Percentiles rank a stretch among this genome's conserved stretches.
These are phyloP conservation scores for Trilocha varians DNA, from an alignment of 2,888 invertebrate species.

Conservation along the genomic window DNA sequence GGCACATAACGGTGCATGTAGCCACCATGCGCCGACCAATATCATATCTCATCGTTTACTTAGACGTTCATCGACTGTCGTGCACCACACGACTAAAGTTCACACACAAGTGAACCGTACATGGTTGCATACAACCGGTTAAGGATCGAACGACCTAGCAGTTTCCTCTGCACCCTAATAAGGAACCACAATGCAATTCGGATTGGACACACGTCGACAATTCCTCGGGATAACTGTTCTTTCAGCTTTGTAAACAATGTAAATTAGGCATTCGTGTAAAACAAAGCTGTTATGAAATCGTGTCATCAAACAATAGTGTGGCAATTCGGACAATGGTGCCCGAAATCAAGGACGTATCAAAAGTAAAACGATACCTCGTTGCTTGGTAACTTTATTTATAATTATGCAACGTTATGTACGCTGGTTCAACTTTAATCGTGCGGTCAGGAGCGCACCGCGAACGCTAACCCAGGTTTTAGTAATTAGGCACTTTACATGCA, in stretches of 20 bases:
- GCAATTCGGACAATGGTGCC: slow-evolving; percentile 4
- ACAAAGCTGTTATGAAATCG: background rate
- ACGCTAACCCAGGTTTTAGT: slow-evolving; percentile 29
- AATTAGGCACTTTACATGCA: slow-evolving; percentile 39
- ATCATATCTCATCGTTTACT: slow-evolving; percentile 27
- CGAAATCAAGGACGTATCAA: background rate
- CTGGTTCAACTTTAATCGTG: background rate
- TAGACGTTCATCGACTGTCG: slow-evolving; percentile 29
- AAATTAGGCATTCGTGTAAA: background rate
- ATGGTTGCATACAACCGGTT: background rate
- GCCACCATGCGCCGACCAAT: slow-evolving; percentile 30
- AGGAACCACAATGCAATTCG: slow-evolving; percentile 9
- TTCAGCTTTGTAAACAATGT: slow-evolving; percentile 15
- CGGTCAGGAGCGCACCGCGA: slow-evolving; percentile 23
- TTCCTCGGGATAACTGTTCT: slow-evolving; percentile 14
- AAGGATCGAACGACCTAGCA: background rate
- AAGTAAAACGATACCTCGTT: background rate
- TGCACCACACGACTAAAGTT: slow-evolving; percentile 7
- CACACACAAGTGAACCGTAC: background rate
- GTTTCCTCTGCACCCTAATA: background rate
- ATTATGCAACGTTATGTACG: background rate
- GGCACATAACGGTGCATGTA: slow-evolving; percentile 63
- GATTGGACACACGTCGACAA: background rate
- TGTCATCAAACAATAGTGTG: slow-evolving; percentile 24
- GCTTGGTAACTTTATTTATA: too few species aligned